A percentile compares a stretch with the other conserved stretches of the same genome.
These are phyloP conservation scores for Chalcis sispes DNA, from an alignment of 2,888 invertebrate species.

Conservation along the genomic window DNA sequence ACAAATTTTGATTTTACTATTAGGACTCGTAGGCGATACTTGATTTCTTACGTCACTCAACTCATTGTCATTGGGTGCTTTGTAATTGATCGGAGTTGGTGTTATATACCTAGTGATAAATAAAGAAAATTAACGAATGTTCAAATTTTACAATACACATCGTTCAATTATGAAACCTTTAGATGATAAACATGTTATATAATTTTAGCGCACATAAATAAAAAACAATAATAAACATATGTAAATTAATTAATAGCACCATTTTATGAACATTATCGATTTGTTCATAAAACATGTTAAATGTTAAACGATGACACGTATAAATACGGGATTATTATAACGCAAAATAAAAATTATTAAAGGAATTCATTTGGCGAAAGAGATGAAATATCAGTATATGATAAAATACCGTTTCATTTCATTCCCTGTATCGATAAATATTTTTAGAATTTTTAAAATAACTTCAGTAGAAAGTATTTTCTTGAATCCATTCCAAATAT, in stretches of 20 bases:
- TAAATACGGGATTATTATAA: constrained; percentile 35
- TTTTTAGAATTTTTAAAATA: constrained; percentile 47
- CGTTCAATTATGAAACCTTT: constrained; percentile 15
- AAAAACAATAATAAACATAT: constrained; percentile 5
- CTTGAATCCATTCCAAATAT: constrained; percentile 51
- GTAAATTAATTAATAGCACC: constrained; percentile 1
- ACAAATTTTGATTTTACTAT: constrained; percentile 67
- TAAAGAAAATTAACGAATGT: constrained; percentile 4
- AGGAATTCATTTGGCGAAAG: constrained; percentile 20
- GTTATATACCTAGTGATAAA: constrained; percentile 66
- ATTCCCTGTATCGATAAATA: constrained; percentile 46
- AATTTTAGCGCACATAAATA: constrained; percentile 20
- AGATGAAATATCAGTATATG: constrained; percentile 35
- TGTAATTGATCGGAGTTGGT: constrained; percentile 69
- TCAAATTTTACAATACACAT: neutral
- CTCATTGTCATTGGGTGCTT: constrained; percentile 66
- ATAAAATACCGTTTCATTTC: constrained; percentile 53
- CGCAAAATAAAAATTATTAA: constrained; percentile 14
- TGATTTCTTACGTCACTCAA: constrained; percentile 68
- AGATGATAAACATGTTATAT: constrained; percentile 14
- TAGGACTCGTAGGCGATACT: constrained; percentile 73
- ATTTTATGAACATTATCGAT: constrained; percentile 1
- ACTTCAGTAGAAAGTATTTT: constrained; percentile 48
- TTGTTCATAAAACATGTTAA: neutral
- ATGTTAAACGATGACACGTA: constrained; percentile 2